Percentiles rank a stretch among this genome's conserved stretches.
Conservation (phyloP, 2,113 vertebrate genomes). For the Halichoeres trimaculatus region DNA sequence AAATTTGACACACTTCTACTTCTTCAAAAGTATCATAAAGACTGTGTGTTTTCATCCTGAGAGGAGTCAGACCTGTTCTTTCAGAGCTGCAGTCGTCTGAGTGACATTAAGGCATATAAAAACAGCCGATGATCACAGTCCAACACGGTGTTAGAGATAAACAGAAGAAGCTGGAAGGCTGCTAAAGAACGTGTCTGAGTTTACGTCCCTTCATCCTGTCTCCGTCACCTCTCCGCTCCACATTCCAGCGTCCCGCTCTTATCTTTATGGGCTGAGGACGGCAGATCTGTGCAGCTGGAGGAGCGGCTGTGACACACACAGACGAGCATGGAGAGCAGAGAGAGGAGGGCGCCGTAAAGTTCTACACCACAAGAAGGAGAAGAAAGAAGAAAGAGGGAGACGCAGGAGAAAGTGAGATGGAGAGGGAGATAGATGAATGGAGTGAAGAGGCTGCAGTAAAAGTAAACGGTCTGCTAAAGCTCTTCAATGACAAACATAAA, state of each 20-base stretch:
- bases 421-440: background rate
- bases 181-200: slow-evolving; percentile 28
- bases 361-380: background rate
- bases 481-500: slow-evolving; percentile 26
- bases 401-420: background rate
- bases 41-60: too few species aligned
- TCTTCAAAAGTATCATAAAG: too few species aligned
- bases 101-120: background rate
- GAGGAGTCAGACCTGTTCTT: background rate
- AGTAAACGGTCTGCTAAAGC: slow-evolving; percentile 55
- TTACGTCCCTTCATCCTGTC: slow-evolving; percentile 52
- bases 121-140: background rate
- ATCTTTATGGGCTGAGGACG: slow-evolving; percentile 80
- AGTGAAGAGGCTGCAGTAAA: slow-evolving; percentile 45
- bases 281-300: slow-evolving; percentile 56
- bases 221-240: slow-evolving; percentile 59
- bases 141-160: background rate
- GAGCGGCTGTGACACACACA: slow-evolving; percentile 38
- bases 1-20: too few species aligned
- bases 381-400: slow-evolving; percentile 13
- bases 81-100: background rate
- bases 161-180: slow-evolving; percentile 7
- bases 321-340: slow-evolving; percentile 56
- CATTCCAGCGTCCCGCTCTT: slow-evolving; percentile 76
- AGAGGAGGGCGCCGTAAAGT: slow-evolving; percentile 45